Percentiles rank a stretch among this genome's conserved stretches.
These are phyloP conservation scores for Agrochola lota DNA, from an alignment of 2,888 invertebrate species.

Conservation along the genomic window DNA sequence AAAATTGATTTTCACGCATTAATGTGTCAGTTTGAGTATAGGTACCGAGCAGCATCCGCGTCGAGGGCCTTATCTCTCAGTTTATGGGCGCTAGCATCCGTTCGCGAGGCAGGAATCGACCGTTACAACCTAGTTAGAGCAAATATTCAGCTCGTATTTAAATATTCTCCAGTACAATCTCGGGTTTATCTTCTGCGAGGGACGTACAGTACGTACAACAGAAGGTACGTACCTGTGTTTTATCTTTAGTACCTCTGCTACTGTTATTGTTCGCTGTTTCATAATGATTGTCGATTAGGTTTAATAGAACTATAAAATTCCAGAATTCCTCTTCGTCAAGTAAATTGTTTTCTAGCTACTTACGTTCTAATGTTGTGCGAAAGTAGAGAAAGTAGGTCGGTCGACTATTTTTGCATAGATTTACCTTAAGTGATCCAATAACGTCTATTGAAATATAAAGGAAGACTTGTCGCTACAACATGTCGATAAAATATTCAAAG, in stretches of 20 bases:
- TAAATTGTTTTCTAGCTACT: conserved; percentile 38
- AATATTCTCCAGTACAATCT: conserved; percentile 72
- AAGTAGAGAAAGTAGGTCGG: conserved; percentile 1
- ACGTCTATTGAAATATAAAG: conserved; percentile 39
- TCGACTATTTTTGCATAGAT: conserved; percentile 22
- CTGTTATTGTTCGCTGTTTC: conserved; percentile 57
- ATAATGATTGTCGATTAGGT: conserved; percentile 57
- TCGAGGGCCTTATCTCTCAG: conserved; percentile 77
- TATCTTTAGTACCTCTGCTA: conserved; percentile 58
- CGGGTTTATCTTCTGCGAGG: conserved; percentile 59
- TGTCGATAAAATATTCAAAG: conserved; percentile 46
- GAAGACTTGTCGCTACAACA: conserved; percentile 29
- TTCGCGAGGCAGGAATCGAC: conserved; percentile 75
- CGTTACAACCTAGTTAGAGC: conserved; percentile 77
- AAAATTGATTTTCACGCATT: conserved; percentile 70
- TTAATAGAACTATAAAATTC: conserved; percentile 58
- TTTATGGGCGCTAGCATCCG: conserved; percentile 81
- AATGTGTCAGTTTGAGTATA: conserved; percentile 67
- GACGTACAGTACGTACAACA: conserved; percentile 37
- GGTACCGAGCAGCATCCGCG: conserved; percentile 62
- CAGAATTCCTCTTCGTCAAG: conserved; percentile 36
- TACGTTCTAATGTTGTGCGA: conserved; percentile 15
- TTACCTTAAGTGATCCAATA: conserved; percentile 38
- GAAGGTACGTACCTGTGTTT: conserved; percentile 58
- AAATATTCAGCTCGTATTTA: conserved; percentile 79